These are phyloP conservation scores for Pseudomyrmex gracilis DNA, from an alignment of 1,140 invertebrate species.

Conservation along the genomic window DNA sequence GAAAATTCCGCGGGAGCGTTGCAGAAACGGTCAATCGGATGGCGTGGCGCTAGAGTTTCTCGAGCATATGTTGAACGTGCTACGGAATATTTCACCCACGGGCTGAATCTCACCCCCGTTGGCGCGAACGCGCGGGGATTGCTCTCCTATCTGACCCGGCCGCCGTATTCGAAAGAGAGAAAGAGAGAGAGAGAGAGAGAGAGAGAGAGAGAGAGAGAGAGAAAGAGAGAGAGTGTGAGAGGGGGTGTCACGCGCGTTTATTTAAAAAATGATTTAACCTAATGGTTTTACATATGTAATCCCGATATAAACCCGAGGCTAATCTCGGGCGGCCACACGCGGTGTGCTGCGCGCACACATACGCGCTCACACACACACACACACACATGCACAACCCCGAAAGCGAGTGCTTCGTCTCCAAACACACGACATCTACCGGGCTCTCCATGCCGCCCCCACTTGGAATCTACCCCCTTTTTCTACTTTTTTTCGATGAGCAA, in stretches of 20 bases:
- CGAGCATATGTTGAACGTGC: slow-evolving; percentile 67
- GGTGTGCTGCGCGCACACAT: slow-evolving; percentile 72
- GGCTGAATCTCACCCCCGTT: slow-evolving; percentile 24
- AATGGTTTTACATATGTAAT: slow-evolving; percentile 86
- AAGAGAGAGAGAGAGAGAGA: slow-evolving; percentile 1
- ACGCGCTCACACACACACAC: slow-evolving; percentile 17
- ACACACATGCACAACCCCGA: not conserved
- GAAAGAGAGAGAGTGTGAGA: not conserved
- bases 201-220: not conserved
- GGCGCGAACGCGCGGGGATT: slow-evolving; percentile 23
- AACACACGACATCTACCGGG: slow-evolving; percentile 51
- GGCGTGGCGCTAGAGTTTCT: slow-evolving; percentile 3
- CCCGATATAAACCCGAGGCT: slow-evolving; percentile 84
- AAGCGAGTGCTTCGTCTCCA: slow-evolving; percentile 45
- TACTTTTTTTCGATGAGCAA: slow-evolving; percentile 79
- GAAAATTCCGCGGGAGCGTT: slow-evolving; percentile 35
- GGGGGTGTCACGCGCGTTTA: slow-evolving; percentile 77
- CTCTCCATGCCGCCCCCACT: slow-evolving; percentile 49
- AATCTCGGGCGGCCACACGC: slow-evolving; percentile 84
- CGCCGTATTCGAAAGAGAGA: slow-evolving; percentile 49
- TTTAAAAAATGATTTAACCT: slow-evolving; percentile 86
- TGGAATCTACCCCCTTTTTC: slow-evolving; percentile 55
- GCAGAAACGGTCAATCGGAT: slow-evolving; percentile 54
- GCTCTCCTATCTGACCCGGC: slow-evolving; percentile 73
- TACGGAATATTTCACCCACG: slow-evolving; percentile 71